Conservation (phyloP, 1,140 invertebrate species). For the Halesus radiatus region DNA sequence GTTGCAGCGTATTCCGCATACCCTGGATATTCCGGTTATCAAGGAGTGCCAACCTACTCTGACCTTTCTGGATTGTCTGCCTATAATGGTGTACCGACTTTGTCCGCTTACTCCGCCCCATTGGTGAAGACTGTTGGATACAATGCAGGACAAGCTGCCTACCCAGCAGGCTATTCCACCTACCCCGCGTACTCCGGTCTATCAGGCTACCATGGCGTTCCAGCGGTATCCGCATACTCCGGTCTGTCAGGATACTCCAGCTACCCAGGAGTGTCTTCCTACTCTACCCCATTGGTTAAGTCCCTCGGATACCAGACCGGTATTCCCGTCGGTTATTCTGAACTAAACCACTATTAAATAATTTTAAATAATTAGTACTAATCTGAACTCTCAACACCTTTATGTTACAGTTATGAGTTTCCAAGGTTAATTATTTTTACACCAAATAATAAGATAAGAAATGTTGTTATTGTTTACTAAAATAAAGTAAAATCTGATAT, state of each 20-base stretch:
- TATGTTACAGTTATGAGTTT: no score
- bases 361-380: no score
- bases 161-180: slow-evolving; percentile 62
- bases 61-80: slow-evolving; percentile 6
- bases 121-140: slow-evolving; percentile 29
- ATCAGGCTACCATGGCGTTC: slow-evolving; percentile 45
- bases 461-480: no score
- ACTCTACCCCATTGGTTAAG: slow-evolving; percentile 23
- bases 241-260: slow-evolving; percentile 20
- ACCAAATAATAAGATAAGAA: no score
- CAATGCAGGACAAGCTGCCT: slow-evolving; percentile 42
- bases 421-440: no score
- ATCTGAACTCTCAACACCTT: no score
- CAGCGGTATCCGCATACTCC: slow-evolving; percentile 3
- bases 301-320: slow-evolving; percentile 49
- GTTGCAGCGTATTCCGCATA: background rate
- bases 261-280: slow-evolving; percentile 34
- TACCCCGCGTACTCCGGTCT: slow-evolving; percentile 62
- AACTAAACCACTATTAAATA: background rate
- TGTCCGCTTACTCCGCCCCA: slow-evolving; percentile 45
- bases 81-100: slow-evolving; percentile 35
- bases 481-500: no score
- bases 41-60: background rate
- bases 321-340: slow-evolving; percentile 41
- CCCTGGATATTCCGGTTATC: background rate